These are phyloP conservation scores for Mormyrus hasselquistii DNA, from an alignment of 2,797 vertebrate genomes.

Conservation along the genomic window DNA sequence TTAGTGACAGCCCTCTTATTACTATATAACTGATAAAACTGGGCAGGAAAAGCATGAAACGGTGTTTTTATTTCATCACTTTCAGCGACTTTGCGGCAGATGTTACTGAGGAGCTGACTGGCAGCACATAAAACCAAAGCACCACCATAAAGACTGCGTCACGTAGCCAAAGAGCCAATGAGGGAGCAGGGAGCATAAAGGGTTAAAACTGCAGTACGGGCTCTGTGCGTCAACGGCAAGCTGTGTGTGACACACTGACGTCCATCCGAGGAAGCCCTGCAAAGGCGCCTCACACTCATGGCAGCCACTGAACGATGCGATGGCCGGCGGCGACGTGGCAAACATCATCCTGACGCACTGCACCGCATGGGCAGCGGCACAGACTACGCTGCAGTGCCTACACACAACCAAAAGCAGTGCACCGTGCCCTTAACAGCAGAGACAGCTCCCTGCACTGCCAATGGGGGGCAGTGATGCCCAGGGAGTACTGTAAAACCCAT, in stretches of 20 bases:
- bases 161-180: not conserved
- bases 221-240: conserved; percentile 35
- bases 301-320: not conserved
- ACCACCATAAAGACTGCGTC: not conserved
- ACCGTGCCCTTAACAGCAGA: not conserved
- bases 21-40: not conserved
- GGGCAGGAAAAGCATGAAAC: not conserved
- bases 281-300: not conserved
- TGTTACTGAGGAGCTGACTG: not conserved
- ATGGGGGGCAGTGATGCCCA: not conserved
- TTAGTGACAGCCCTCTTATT: not conserved
- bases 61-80: not conserved
- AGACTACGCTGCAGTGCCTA: not conserved
- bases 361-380: not conserved
- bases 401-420: too few relatives aligned
- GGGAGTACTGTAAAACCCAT: not conserved
- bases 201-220: conserved; percentile 27
- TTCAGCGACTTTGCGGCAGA: conserved; percentile 3
- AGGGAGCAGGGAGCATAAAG: not conserved
- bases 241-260: not conserved
- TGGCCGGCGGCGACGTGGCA: conserved; percentile 14
- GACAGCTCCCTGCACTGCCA: not conserved
- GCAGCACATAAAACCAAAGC: not conserved
- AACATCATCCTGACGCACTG: conserved; percentile 40
- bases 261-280: not conserved